Conservation (phyloP, 2,797 vertebrate species). For the Sandelia bainsii region DNA sequence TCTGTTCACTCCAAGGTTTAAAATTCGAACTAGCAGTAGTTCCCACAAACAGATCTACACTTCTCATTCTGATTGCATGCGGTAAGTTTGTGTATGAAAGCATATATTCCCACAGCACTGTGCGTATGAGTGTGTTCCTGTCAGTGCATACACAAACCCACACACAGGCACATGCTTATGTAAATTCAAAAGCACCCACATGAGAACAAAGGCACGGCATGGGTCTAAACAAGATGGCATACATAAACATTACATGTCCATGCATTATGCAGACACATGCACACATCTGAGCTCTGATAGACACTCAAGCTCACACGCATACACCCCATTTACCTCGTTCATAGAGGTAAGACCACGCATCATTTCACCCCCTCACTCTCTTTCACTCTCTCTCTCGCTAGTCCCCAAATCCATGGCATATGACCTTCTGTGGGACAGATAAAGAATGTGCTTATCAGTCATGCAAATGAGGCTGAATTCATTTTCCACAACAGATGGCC, state of each 20-base stretch:
- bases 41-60: not conserved
- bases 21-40: slow-evolving; percentile 1
- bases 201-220: slow-evolving; percentile 74
- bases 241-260: slow-evolving; percentile 76
- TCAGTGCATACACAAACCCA: not conserved
- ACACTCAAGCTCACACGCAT: slow-evolving; percentile 60
- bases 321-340: slow-evolving; percentile 65
- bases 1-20: not conserved
- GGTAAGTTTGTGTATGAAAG: not conserved
- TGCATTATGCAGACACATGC: slow-evolving; percentile 74
- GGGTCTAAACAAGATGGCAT: slow-evolving; percentile 68
- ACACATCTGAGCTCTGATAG: slow-evolving; percentile 55
- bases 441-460: slow-evolving; percentile 99
- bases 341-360: slow-evolving; percentile 71
- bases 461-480: slow-evolving; percentile 99
- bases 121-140: not conserved
- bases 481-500: slow-evolving; percentile 99
- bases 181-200: slow-evolving; percentile 62
- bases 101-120: not conserved
- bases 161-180: slow-evolving; percentile 45
- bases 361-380: slow-evolving; percentile 74
- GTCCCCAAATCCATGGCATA: slow-evolving; percentile 98
- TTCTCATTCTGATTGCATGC: too few species aligned
- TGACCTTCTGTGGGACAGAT: slow-evolving; percentile 99
- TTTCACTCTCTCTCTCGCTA: slow-evolving; percentile 53